phyloP scores from a whole-genome alignment of 2,888 invertebrate genomes.

The Dascillus cervinus region DNA sequence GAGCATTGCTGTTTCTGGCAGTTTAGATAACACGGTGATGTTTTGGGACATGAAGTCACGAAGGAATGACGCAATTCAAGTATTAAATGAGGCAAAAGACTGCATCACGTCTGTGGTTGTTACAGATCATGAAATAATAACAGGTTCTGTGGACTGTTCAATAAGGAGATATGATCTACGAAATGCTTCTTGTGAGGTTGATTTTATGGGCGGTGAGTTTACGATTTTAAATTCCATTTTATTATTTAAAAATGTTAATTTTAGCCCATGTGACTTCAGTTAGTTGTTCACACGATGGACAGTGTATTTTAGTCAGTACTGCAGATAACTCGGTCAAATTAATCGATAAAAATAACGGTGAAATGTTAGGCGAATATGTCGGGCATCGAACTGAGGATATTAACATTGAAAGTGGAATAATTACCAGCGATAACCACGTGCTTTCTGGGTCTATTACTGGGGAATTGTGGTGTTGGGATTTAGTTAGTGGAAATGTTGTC shows the following conservation, averaged over 20 bases:
- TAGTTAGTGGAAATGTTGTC: slow-evolving; percentile 64
- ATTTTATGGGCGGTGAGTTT: slow-evolving; percentile 69
- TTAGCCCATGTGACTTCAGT: slow-evolving; percentile 73
- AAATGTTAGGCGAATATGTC: slow-evolving; percentile 62
- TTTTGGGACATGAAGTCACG: slow-evolving; percentile 80
- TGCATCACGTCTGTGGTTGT: slow-evolving; percentile 72
- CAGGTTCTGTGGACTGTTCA: slow-evolving; percentile 83
- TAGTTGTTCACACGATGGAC: slow-evolving; percentile 83
- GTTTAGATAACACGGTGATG: slow-evolving; percentile 86
- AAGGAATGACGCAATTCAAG: slow-evolving; percentile 66
- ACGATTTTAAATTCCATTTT: slow-evolving; percentile 4
- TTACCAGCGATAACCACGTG: slow-evolving; percentile 76
- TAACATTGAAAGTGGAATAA: slow-evolving; percentile 80
- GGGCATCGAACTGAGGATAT: slow-evolving; percentile 81
- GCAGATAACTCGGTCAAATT: slow-evolving; percentile 76
- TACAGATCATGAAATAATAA: slow-evolving; percentile 83
- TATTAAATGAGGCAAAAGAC: slow-evolving; percentile 89
- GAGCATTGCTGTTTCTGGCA: slow-evolving; percentile 83
- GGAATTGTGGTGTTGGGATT: slow-evolving; percentile 80
- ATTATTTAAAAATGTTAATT: slow-evolving; percentile 6
- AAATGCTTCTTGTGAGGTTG: slow-evolving; percentile 71
- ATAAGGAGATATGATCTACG: slow-evolving; percentile 87
- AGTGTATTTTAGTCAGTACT: slow-evolving; percentile 81
- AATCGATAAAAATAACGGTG: slow-evolving; percentile 82
- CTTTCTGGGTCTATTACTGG: slow-evolving; percentile 89